Percentiles rank a stretch among this genome's conserved stretches.
phyloP scores from a whole-genome alignment of 1,140 invertebrate genomes.

The Apis cerana region DNA sequence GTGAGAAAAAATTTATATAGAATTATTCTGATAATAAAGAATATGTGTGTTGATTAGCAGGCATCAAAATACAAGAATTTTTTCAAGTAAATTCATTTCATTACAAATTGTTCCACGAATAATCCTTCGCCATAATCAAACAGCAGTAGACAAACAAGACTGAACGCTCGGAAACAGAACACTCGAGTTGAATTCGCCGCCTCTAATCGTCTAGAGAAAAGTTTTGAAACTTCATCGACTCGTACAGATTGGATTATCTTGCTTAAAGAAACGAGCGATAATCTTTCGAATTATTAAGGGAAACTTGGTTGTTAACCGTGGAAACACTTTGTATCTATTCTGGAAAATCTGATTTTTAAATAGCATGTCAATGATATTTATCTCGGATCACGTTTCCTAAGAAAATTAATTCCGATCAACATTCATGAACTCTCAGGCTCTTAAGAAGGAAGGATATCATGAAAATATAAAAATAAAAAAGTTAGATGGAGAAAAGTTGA shows the following conservation, averaged over 20 bases:
- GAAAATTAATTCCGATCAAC: conserved; percentile 17
- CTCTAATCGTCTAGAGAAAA: background rate
- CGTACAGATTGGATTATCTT: background rate
- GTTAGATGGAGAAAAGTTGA: background rate
- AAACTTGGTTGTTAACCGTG: background rate
- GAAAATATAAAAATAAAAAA: background rate
- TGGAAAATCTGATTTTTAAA: conserved; percentile 3
- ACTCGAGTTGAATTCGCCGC: background rate
- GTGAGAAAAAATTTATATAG: too few species aligned
- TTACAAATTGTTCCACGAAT: too few species aligned
- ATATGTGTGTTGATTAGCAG: too few species aligned
- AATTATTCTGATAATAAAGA: too few species aligned
- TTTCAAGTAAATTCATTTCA: too few species aligned
- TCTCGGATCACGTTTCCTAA: too few species aligned
- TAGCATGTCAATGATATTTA: background rate
- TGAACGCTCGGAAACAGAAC: background rate
- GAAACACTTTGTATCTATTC: too few species aligned
- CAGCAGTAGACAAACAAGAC: too few species aligned
- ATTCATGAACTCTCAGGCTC: background rate
- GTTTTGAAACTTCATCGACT: conserved; percentile 14
- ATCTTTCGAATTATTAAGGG: background rate
- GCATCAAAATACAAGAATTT: too few species aligned
- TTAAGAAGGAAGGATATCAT: background rate
- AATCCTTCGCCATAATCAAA: too few species aligned
- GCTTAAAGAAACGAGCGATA: background rate